Evolutionary conservation across 2,797 vertebrate species (phyloP).

Genomic region (Manis javanica): DNA sequence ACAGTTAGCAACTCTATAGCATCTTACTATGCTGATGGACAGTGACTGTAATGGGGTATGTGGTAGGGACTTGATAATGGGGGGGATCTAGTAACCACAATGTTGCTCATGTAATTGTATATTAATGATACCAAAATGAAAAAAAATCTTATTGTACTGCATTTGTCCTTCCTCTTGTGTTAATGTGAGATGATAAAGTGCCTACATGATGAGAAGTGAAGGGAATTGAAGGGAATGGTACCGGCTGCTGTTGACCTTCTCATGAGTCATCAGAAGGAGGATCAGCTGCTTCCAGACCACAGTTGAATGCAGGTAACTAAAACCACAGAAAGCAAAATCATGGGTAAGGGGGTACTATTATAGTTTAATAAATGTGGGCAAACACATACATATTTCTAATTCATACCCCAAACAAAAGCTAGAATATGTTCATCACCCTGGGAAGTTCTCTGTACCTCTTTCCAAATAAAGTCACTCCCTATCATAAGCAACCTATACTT

Average conservation of each 20-base stretch:
- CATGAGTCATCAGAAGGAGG: background rate
- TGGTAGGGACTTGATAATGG: too few relatives aligned
- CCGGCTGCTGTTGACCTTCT: background rate
- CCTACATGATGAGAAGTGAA: background rate
- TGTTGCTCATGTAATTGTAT: too few relatives aligned
- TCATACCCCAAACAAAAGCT: background rate
- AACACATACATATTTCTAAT: background rate
- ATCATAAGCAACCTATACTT: background rate
- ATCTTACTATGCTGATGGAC: too few relatives aligned
- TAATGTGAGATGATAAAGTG: background rate
- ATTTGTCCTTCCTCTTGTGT: background rate
- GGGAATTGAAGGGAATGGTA: background rate
- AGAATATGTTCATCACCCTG: background rate
- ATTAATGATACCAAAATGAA: too few relatives aligned
- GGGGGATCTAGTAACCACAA: too few relatives aligned
- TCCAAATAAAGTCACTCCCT: background rate
- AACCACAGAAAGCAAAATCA: background rate
- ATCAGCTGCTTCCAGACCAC: background rate
- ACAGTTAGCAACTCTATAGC: too few relatives aligned
- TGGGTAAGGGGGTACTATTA: background rate
- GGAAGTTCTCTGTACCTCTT: background rate
- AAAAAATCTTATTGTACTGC: background rate
- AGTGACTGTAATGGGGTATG: too few relatives aligned
- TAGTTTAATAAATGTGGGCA: background rate
- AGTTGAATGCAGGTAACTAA: background rate